Evolutionary conservation across 2,888 invertebrate genomes (phyloP), one percentile per base, ranked within the genome.

Genomic region (Dioctria rufipes): DNA sequence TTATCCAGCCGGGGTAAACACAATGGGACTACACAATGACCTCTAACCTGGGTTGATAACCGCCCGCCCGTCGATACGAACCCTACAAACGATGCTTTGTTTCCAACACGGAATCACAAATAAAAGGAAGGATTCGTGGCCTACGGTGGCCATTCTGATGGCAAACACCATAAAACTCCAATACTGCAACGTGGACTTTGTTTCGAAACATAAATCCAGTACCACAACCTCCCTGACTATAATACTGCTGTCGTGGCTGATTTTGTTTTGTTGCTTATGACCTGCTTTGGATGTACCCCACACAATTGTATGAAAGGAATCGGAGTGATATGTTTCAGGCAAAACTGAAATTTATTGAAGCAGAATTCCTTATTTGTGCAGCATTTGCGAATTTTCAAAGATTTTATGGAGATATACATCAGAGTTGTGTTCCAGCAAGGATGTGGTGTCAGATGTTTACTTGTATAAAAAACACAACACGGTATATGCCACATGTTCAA

Each of bases 131-230:
- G 46, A 46, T 49, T 49, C 43, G 67, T 46, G 67, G 67, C 46
- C 51, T 25, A 49, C 46, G 49, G 67, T 67, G 25, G 25, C 11
- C 46, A 43, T 67, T 67, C 67, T 43, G 49, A 13, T 67, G 46
- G 67, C 43, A 67, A 46, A 67, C 67, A 67, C 49, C 67, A 67
- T 67, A 67, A 67, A 67, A 67, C 49, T 67, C 67, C 67, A 67
- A 67, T 67, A 43, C 46, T 67, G 67, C 67, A 67, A 67, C 67
- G 67, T 43, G 42, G 67, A 37, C 43, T 46, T 67, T 67, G 67
- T 67, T 67, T 67, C 43, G 46, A 67, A 67, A 67, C 67, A 67
- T 46, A 67, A 67, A 67, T 67, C 67, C 67, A 67, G 67, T 43
- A 67, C 46, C 46, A 67, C 67, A 42, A 46, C 67, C 67, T 67